These are phyloP conservation scores for Pseudochirops cupreus DNA, from an alignment of 2,797 vertebrate genomes.

Conservation along the genomic window DNA sequence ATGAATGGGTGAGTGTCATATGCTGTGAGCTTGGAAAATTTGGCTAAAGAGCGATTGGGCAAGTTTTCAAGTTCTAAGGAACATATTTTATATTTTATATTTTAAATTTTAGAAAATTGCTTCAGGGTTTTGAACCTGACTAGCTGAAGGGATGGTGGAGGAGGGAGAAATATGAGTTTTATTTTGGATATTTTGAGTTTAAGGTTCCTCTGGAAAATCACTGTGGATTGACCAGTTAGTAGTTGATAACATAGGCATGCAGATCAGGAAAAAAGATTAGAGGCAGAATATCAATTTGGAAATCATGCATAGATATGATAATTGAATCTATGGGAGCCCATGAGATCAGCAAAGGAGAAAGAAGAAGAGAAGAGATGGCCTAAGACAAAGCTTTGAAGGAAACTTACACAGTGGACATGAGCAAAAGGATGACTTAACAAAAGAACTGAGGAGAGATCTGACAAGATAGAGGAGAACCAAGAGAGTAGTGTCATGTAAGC, in stretches of 20 bases:
- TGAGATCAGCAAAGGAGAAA: background rate
- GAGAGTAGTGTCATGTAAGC: background rate
- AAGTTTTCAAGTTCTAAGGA: background rate
- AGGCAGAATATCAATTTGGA: background rate
- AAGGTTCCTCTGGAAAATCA: background rate
- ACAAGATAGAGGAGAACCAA: background rate
- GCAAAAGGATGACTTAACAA: background rate
- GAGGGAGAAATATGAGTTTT: background rate
- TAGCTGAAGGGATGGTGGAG: background rate
- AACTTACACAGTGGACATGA: background rate
- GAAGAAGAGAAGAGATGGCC: background rate
- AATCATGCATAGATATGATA: background rate
- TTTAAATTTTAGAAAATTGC: background rate
- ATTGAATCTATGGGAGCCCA: background rate
- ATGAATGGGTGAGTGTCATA: background rate
- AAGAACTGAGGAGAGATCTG: background rate
- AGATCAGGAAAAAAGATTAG: background rate
- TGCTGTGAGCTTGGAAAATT: background rate
- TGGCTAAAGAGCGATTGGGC: background rate
- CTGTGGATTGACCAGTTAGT: background rate
- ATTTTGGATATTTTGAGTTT: background rate
- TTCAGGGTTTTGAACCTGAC: background rate
- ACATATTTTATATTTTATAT: background rate
- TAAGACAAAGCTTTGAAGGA: background rate
- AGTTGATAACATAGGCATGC: background rate